Conservation (phyloP, 2,888 invertebrate genomes). For the Archips crataeganus region DNA sequence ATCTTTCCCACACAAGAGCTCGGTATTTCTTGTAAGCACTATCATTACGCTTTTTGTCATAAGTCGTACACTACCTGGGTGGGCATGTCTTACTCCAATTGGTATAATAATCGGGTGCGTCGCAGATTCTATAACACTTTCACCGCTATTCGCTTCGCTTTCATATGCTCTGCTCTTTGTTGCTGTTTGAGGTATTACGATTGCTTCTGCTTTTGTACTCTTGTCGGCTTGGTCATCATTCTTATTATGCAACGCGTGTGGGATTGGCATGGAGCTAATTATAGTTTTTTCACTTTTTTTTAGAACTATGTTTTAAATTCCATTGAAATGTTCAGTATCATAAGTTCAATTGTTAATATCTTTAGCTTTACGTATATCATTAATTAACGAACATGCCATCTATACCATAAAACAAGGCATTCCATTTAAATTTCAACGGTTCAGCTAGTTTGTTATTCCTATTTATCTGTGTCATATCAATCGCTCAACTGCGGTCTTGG, state of each 20-base stretch:
- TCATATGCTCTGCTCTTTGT: slow-evolving; percentile 61
- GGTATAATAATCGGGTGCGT: slow-evolving; percentile 68
- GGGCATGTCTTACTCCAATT: slow-evolving; percentile 72
- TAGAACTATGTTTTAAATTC: neutral
- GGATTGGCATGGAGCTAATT: neutral
- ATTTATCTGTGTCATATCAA: slow-evolving; percentile 22
- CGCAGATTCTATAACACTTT: slow-evolving; percentile 76
- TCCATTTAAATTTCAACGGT: slow-evolving; percentile 34
- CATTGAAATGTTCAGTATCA: neutral
- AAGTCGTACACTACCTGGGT: slow-evolving; percentile 26
- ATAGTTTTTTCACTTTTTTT: neutral
- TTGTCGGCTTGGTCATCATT: slow-evolving; percentile 16
- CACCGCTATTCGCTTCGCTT: slow-evolving; percentile 69
- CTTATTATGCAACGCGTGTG: slow-evolving; percentile 18
- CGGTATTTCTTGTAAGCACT: slow-evolving; percentile 1
- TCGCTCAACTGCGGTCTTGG: slow-evolving; percentile 10
- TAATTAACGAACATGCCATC: slow-evolving; percentile 25
- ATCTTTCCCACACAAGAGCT: slow-evolving; percentile 4
- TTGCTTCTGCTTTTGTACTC: slow-evolving; percentile 46
- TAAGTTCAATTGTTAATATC: slow-evolving; percentile 3
- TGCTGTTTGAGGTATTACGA: slow-evolving; percentile 42
- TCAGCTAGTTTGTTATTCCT: slow-evolving; percentile 31
- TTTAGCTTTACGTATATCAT: slow-evolving; percentile 22
- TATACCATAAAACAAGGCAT: slow-evolving; percentile 27
- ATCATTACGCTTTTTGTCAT: slow-evolving; percentile 17